Evolutionary conservation across 2,113 vertebrate species (phyloP), one percentile per base, ranked within the genome.

Genomic region (Ornithorhynchus anatinus): DNA sequence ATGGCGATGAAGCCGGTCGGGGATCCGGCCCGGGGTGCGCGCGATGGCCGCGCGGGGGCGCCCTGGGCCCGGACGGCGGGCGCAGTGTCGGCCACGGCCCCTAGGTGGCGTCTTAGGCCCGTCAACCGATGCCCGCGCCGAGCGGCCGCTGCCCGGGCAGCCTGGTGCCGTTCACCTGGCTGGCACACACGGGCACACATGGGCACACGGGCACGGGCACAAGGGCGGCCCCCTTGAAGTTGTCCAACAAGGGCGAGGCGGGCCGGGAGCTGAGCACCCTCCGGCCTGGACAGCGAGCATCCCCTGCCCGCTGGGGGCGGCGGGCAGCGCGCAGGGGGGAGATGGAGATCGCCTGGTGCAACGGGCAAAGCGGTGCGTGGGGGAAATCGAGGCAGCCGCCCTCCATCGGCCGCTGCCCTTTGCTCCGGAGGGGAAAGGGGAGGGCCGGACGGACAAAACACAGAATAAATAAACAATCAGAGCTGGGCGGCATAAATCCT

Each of bases 21-120:
- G n/a, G n/a, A n/a, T n/a, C n/a, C n/a, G n/a, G n/a, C n/a, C n/a
- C n/a, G n/a, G n/a, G n/a, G n/a, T n/a, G n/a, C n/a, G n/a, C n/a
- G n/a, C n/a, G n/a, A n/a, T n/a, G n/a, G n/a, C n/a, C n/a, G n/a
- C n/a, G 47, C 47, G 47, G 23, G 31, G 14, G 31, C 17, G 15
- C 32, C n/a, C 2, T 7, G 17, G 5, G 44, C 54, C 42, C 10
- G 10, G 32, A 51, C 70, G 44, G 22, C 43, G 40, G 25, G 48
- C 77, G 90, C 82, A 79, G 62, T 89, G 27, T 71, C 25, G 17
- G 20, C 27, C 10, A 37, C 79, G 67, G 84, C 92, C 93, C 92
- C 90, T 85, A 84, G 93, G 93, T 91, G 93, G 93, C 93, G 92
- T 87, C 81, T 91, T 31, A 90, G 82, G 89, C 90, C 89, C 91